phyloP scores from a whole-genome alignment of 2,888 invertebrate species.

The Sepioteuthis lessoniana region DNA sequence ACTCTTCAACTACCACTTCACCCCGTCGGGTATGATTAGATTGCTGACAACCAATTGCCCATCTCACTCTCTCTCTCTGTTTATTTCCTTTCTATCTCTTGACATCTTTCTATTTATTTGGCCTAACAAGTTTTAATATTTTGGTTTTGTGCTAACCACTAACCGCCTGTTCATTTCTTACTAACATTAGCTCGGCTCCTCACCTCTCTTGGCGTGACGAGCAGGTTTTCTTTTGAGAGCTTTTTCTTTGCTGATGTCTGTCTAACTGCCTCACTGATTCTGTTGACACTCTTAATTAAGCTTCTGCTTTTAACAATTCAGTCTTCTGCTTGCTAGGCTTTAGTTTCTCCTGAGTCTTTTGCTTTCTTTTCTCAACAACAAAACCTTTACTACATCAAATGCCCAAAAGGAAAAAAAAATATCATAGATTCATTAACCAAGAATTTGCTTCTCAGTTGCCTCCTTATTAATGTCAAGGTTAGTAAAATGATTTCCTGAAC shows the following conservation, averaged over 20 bases:
- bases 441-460: too few species aligned
- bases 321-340: background rate
- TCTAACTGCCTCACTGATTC: too few species aligned
- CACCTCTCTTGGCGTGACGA: background rate
- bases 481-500: background rate
- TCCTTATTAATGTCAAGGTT: background rate
- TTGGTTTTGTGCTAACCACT: background rate
- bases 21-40: slow-evolving; percentile 46
- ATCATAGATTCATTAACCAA: background rate
- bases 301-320: background rate
- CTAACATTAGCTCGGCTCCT: background rate
- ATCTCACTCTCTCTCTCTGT: background rate
- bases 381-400: background rate
- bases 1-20: slow-evolving; percentile 42
- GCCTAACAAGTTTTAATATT: background rate
- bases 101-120: background rate
- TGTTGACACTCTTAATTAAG: background rate
- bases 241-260: too few species aligned
- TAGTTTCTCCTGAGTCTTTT: background rate
- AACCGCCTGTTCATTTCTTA: background rate
- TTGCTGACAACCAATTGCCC: slow-evolving; percentile 40
- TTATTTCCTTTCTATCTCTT: background rate
- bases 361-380: background rate
- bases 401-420: background rate
- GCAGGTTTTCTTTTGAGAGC: too few species aligned